Evolutionary conservation across 2,113 vertebrate genomes (phyloP), one percentile per base, ranked within the genome.

Genomic region (Myocastor coypus): DNA sequence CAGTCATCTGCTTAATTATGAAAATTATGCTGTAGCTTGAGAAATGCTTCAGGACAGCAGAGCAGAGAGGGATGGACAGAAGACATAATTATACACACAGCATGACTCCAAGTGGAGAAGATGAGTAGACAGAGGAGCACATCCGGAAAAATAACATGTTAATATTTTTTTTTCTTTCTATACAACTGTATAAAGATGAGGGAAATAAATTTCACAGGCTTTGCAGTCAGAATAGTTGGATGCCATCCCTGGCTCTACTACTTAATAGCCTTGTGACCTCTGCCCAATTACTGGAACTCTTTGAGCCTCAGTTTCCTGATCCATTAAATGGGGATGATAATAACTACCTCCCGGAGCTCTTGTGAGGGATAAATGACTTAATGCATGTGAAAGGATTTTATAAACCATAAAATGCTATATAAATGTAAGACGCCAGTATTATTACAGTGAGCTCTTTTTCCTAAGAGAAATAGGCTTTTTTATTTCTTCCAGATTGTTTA

Each of bases 321-420:
- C 96, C 92, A 94, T 97, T 97, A 97, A 97, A 94, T 97, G 96
- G 92, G 64, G 82, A 83, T 42, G 42, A 88, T 97, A 98, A 97
- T 97, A 97, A 96, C 96, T 97, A 92, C 97, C 95, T 97, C 96
- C 71, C 87, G 85, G 85, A 87, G 77, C 87, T 95, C 81, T 86
- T 94, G 96, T 94, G 66, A 97, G 80, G 84, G 73, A 34, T 88
- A 95, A 91, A 85, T 96, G 90, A 88, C 26, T 61, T 92, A 91
- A 96, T 96, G 93, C 66, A 92, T 98, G 97, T 97, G 97, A 98
- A 98, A 97, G 89, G 90, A 88, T 94, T 97, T 96, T 96, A 97
- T 97, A 96, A 92, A 90, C 97, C 82, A 96, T 97, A 95, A 97
- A 96, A 50, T 83, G 32, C 87, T 85, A 55, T 83, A 93, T 93